These are phyloP conservation scores for Festucalex cinctus DNA, from an alignment of 2,113 vertebrate species.

Conservation along the genomic window DNA sequence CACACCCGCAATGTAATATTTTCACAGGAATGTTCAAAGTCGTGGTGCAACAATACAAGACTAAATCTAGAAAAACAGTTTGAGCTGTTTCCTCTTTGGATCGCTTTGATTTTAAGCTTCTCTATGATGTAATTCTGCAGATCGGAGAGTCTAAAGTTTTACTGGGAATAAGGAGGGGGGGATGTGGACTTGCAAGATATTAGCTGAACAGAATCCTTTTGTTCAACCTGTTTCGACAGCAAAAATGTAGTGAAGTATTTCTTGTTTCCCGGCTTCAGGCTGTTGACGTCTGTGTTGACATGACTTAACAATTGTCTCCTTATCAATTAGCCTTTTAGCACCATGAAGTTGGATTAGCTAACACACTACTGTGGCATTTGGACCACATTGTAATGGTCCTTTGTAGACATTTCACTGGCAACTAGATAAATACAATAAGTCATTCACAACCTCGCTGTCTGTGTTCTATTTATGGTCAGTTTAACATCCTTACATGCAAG, in stretches of 20 bases:
- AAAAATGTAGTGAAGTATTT: background rate
- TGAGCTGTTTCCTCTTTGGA: constrained; percentile 9
- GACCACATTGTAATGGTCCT: background rate
- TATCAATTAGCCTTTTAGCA: background rate
- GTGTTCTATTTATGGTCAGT: background rate
- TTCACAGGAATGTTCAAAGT: constrained; percentile 18
- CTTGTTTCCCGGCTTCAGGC: background rate
- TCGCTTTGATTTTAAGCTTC: constrained; percentile 11
- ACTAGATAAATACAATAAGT: background rate
- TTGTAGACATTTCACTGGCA: background rate
- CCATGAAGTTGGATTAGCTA: background rate
- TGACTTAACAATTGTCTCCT: background rate
- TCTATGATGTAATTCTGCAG: constrained; percentile 15
- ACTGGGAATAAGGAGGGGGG: background rate
- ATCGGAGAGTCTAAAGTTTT: background rate
- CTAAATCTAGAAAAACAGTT: constrained; percentile 5
- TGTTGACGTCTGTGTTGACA: background rate
- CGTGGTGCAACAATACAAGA: constrained; percentile 12
- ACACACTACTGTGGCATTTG: background rate
- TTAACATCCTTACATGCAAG: no score
- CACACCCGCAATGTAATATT: constrained; percentile 17
- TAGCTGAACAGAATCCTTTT: constrained; percentile 1
- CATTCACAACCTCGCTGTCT: background rate
- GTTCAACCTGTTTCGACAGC: constrained; percentile 7
- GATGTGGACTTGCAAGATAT: constrained; percentile 7